phyloP scores from a whole-genome alignment of 64 coral and sea anemone species.

The Trachythela sp. region DNA sequence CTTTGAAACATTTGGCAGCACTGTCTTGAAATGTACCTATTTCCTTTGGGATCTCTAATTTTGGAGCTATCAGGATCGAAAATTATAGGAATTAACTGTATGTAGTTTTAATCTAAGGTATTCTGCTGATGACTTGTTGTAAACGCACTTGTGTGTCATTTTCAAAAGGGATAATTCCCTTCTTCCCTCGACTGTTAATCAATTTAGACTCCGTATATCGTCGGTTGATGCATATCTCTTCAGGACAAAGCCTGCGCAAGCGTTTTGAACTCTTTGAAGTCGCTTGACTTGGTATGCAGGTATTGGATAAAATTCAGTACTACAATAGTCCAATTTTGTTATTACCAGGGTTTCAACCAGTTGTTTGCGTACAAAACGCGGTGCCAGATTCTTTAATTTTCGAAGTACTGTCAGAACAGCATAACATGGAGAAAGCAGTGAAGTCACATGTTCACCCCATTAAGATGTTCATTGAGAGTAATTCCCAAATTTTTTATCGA shows the following conservation, averaged over 20 bases:
- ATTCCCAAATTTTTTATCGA: too few species aligned
- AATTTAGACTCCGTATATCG: neutral
- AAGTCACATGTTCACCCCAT: too few species aligned
- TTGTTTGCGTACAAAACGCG: neutral
- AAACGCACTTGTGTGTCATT: neutral
- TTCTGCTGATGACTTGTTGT: neutral
- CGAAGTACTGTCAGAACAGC: neutral
- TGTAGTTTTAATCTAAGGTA: neutral
- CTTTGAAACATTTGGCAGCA: too few species aligned
- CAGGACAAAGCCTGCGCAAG: neutral
- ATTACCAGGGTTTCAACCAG: neutral
- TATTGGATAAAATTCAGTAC: neutral
- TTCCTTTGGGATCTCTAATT: too few species aligned
- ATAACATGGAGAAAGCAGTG: too few species aligned
- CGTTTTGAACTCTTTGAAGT: neutral
- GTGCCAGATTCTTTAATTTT: neutral
- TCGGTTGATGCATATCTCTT: neutral
- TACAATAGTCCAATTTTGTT: neutral
- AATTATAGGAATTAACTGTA: too few species aligned
- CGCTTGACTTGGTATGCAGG: neutral
- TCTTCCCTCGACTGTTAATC: neutral
- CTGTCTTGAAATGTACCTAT: too few species aligned
- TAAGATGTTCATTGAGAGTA: too few species aligned
- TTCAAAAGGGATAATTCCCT: neutral
- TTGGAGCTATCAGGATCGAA: too few species aligned